Evolutionary conservation across 2,888 invertebrate genomes (phyloP).

Genomic region (Yponomeuta cagnagella): DNA sequence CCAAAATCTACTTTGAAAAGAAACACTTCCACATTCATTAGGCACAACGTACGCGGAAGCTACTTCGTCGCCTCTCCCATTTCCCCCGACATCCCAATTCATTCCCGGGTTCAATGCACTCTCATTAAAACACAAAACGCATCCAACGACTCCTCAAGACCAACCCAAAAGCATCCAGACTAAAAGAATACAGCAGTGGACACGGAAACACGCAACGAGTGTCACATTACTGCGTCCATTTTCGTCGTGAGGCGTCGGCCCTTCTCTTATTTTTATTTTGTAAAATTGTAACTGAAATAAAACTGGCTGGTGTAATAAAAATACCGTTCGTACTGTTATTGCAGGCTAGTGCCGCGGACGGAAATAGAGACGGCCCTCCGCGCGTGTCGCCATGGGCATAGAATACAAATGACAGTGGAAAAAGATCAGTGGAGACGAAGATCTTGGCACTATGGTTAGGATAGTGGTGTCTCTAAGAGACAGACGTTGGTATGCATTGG

Average conservation of each 20-base stretch:
- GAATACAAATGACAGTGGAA: not conserved
- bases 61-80: conserved; percentile 7
- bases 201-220: conserved; percentile 20
- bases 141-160: not conserved
- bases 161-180: not conserved
- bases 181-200: conserved; percentile 6
- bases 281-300: conserved; percentile 75
- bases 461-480: not conserved
- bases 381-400: conserved; percentile 9
- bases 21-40: not conserved
- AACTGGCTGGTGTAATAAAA: conserved; percentile 70
- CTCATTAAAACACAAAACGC: conserved; percentile 53
- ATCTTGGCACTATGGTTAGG: not conserved
- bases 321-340: conserved; percentile 73
- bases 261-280: conserved; percentile 73
- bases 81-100: conserved; percentile 7
- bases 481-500: no score
- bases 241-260: conserved; percentile 26
- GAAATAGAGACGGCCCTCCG: conserved; percentile 44
- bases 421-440: not conserved
- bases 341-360: conserved; percentile 37
- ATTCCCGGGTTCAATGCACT: conserved; percentile 56
- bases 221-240: conserved; percentile 34
- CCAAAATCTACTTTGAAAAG: not conserved
- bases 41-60: conserved; percentile 12